Percentiles rank a stretch among this genome's conserved stretches.
These are phyloP conservation scores for Sciurus niger DNA, from an alignment of 2,113 vertebrate genomes.

Conservation along the genomic window DNA sequence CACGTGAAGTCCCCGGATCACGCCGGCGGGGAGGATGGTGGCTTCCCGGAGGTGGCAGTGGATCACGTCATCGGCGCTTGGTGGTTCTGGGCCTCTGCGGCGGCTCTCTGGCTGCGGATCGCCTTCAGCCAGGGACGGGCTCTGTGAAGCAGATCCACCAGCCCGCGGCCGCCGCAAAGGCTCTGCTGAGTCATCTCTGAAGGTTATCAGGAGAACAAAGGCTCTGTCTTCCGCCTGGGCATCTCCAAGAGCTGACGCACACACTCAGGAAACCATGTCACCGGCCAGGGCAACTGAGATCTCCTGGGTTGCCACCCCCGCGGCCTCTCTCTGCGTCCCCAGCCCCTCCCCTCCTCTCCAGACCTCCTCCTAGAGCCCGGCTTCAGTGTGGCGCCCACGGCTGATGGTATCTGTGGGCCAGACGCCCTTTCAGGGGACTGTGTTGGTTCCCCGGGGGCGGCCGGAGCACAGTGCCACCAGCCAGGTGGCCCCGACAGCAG, in stretches of 20 bases:
- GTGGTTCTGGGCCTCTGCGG: not conserved
- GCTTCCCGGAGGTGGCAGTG: not conserved
- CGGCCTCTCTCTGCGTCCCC: not conserved
- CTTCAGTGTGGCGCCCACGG: fast-evolving
- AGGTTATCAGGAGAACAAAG: not conserved
- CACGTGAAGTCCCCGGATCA: not conserved
- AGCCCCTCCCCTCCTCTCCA: not conserved
- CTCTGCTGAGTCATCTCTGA: not conserved
- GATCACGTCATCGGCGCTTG: not conserved
- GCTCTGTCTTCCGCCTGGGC: not conserved
- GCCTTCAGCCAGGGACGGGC: not conserved
- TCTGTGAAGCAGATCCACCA: no score
- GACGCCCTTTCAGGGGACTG: not conserved
- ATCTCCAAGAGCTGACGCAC: not conserved
- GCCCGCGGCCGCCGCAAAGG: not conserved
- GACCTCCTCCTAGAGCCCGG: not conserved
- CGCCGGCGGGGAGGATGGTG: not conserved
- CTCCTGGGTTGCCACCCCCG: not conserved
- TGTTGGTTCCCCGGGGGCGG: no score
- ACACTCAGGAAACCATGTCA: not conserved
- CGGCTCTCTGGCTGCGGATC: no score
- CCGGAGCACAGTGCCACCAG: no score
- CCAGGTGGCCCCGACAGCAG: no score
- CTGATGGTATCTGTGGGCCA: not conserved
- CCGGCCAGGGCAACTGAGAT: not conserved